phyloP scores from a whole-genome alignment of 2,113 vertebrate species.

The Asarcornis scutulata region DNA sequence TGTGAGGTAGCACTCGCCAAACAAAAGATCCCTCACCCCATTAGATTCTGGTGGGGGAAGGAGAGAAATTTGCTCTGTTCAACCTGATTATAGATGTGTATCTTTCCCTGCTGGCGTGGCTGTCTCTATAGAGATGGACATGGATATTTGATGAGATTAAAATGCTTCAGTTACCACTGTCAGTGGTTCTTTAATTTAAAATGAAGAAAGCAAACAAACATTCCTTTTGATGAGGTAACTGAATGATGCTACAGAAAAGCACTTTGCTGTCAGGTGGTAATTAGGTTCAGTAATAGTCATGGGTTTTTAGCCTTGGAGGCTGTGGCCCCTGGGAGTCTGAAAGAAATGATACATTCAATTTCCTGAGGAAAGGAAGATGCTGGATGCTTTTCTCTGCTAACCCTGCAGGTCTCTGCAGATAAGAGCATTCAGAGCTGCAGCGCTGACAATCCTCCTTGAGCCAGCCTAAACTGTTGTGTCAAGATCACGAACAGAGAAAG shows the following conservation, averaged over 20 bases:
- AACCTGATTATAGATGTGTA: neutral
- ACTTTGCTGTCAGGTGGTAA: conserved; percentile 68
- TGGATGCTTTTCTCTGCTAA: conserved; percentile 58
- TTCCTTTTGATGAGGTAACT: conserved; percentile 62
- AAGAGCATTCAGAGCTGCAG: conserved; percentile 42
- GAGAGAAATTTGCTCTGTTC: conserved; percentile 7
- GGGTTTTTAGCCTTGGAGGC: conserved; percentile 59
- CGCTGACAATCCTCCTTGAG: conserved; percentile 52
- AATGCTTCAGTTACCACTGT: conserved; percentile 62
- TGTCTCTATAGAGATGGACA: conserved; percentile 68
- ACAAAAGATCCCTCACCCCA: neutral
- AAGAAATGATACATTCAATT: conserved; percentile 66
- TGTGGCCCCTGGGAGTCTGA: conserved; percentile 57
- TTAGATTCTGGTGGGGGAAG: neutral
- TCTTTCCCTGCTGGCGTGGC: conserved; percentile 35
- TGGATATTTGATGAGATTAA: conserved; percentile 71
- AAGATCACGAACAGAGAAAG: conserved; percentile 14
- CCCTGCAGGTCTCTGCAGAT: conserved; percentile 62
- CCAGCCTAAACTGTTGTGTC: conserved; percentile 41
- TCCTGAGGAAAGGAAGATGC: conserved; percentile 47
- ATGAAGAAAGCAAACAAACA: conserved; percentile 62
- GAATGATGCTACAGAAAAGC: conserved; percentile 39
- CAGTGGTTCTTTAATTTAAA: conserved; percentile 58
- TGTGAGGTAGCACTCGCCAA: neutral
- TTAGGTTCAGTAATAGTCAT: conserved; percentile 67